Evolutionary conservation across 2,113 vertebrate species (phyloP), one percentile per base, ranked within the genome.

Genomic region (Limanda limanda): DNA sequence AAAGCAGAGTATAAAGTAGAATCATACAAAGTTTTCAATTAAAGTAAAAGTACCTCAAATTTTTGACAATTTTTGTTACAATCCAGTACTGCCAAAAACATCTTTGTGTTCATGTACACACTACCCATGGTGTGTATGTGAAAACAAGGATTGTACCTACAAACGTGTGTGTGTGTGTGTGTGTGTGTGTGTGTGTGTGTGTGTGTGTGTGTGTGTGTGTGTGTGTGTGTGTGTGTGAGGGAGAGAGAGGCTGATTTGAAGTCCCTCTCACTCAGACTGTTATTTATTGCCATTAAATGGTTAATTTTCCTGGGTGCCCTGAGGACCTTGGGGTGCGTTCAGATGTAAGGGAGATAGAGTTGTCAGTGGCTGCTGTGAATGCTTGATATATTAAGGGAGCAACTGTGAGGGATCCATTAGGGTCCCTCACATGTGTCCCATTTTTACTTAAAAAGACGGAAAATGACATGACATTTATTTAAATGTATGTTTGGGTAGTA

Each of bases 241-340:
- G 21, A 9, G 57, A 15, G 21, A 12, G 17, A n/a, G 71, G 57
- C 76, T 81, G 81, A 88, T 81, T 76, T 85, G 62, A 84, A 86
- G 87, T 87, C 81, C 88, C 85, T 73, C 74, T 89, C 55, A 90
- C 84, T 90, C 90, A 89, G 74, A 87, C 83, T 79, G 89, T 89
- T 91, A 91, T 91, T 90, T 91, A 92, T 91, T 88, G 86, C 90
- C 88, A 91, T 92, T 91, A 91, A 91, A 91, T 92, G 85, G 89
- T 89, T 92, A 83, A 89, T 92, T 92, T 92, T 86, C 64, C 65
- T 1, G 59, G 8, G 27, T 87, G 82, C 91, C 91, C 90, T 62
- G 79, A 88, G 90, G 90, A 89, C 87, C 64, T 61, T n/a, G 52
- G 72, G 67, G 42, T 71, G 76, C 12, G 55, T 81, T 83, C 70